Base-by-base conservation (phyloP, 1,140 invertebrate species). In the Anoplolepis gracilipes region DNA sequence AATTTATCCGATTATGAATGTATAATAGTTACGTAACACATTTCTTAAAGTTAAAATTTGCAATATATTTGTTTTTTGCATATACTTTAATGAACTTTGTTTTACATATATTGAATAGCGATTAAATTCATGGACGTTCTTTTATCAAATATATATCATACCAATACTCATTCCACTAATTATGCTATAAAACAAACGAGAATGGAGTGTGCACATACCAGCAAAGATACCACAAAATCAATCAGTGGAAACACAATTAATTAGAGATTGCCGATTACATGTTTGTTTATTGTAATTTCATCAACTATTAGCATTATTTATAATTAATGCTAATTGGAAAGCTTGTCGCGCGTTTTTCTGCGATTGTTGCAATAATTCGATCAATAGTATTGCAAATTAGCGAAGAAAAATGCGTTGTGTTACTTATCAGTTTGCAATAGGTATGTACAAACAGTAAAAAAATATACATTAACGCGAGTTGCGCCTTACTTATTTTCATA, bases 171-270 rank as follows among this genome's bases (percentile, higher is more conserved):
- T 79, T 79, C 19, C 10, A 11, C 30, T 79, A 69, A 79, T 79
- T 79, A 79, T 25, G 19, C n/a, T n/a, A 5, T 36, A 16, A 36
- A 79, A 79, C 46, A 55, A 39, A 22, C 25, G 57, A 64, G 19
- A 79, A 39, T 79, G 16, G 8, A 55, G 33, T 53, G 30, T 25
- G 30, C 42, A 22, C 46, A n/a, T 42, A 53, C 13, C 13, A 55
- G 64, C 33, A 69, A 79, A 55, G 49, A 79, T 69, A 79, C 22
- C 22, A 4, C 46, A 79, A 69, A 61, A 81, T 42, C 76, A 88
- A 86, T 88, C 70, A 86, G 65, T 65, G 28, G 77, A 39, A 72
- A 77, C 77, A 86, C 87, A 86, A 84, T 88, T 86, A 78, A 67
- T 88, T 88, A 86, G 53, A 84, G 57, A 78, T n/a, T 33, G 49